These are phyloP conservation scores for Cettia cetti DNA, from an alignment of 2,113 vertebrate species.

Conservation along the genomic window DNA sequence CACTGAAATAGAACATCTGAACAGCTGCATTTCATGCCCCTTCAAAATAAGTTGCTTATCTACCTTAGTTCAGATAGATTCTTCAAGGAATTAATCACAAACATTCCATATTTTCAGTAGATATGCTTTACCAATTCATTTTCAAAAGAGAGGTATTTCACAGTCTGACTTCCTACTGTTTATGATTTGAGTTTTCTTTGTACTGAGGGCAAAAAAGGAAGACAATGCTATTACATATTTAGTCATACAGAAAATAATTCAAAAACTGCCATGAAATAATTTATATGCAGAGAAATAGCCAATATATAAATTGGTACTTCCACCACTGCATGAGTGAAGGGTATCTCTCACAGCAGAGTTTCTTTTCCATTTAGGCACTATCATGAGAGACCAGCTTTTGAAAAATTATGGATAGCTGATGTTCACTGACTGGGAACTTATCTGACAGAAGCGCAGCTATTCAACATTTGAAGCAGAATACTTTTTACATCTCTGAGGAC, in stretches of 20 bases:
- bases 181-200: neutral
- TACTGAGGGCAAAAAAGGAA: neutral
- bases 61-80: neutral
- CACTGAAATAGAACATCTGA: neutral
- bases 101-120: neutral
- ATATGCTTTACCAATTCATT: neutral
- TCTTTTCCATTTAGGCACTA: neutral
- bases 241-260: neutral
- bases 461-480: neutral
- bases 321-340: neutral
- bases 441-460: neutral
- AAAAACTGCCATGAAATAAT: neutral
- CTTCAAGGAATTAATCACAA: neutral
- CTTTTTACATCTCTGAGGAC: neutral
- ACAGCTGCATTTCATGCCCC: neutral
- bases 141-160: neutral
- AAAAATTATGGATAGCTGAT: neutral
- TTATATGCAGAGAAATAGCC: neutral
- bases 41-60: neutral
- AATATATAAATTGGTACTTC: neutral
- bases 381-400: neutral
- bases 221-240: neutral
- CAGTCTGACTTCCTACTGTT: neutral
- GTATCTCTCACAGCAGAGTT: neutral
- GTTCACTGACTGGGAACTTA: neutral